Evolutionary conservation across 2,797 vertebrate species (phyloP).

Genomic region (Microtus californicus): DNA sequence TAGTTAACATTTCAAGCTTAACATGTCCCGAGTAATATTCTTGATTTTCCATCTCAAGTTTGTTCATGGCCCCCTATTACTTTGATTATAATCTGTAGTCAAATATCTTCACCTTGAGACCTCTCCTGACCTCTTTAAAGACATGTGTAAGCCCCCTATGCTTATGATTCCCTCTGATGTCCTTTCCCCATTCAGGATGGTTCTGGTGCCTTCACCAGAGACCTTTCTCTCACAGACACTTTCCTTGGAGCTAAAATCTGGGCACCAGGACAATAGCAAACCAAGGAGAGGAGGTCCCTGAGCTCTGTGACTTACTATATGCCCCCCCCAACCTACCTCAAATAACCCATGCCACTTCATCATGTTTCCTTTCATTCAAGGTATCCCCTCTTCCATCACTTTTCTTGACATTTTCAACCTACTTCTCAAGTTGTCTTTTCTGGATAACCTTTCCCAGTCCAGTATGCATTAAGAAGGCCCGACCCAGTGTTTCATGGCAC

Average conservation of each 20-base stretch:
- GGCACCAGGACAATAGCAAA: not conserved
- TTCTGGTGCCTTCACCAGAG: not conserved
- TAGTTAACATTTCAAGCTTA: conserved; percentile 19
- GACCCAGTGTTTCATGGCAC: not conserved
- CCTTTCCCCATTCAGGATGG: not conserved
- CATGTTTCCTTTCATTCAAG: not conserved
- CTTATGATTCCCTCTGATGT: not conserved
- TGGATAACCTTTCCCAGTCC: not conserved
- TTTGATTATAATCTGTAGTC: not conserved
- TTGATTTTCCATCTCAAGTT: not conserved
- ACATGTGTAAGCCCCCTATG: not conserved
- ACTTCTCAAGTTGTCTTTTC: not conserved
- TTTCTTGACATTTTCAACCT: not conserved
- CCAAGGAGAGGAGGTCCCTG: not conserved
- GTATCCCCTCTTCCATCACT: not conserved
- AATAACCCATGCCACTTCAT: not conserved
- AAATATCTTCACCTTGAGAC: not conserved
- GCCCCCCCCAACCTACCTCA: not conserved
- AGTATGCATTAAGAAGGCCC: not conserved
- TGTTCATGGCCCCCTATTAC: not conserved
- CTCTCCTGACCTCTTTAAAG: not conserved
- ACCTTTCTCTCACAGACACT: not conserved
- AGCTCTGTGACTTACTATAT: not conserved
- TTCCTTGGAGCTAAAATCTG: not conserved
- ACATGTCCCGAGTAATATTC: not conserved